Evolutionary conservation across 2,113 vertebrate genomes (phyloP), one percentile per base, ranked within the genome.

Genomic region (Ploceus nigricollis): DNA sequence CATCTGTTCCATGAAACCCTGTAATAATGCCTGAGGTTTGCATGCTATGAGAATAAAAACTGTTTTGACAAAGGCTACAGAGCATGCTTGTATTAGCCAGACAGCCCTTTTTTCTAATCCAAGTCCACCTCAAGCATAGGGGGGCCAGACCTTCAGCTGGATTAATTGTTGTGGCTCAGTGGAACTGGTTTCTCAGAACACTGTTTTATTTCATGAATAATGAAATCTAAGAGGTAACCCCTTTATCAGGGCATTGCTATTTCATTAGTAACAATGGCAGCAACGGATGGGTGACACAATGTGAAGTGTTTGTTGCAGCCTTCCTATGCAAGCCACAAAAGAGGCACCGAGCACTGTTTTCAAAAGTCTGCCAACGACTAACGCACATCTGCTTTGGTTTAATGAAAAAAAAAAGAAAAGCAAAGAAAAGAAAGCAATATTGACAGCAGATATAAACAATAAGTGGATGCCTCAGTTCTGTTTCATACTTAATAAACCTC

Each of bases 1-100:
- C 93, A 95, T 96, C 89, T 96, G 81, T 82, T 95, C 82, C 56
- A 87, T 87, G 84, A 68, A 94, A 91, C 82, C 93, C 63, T 89
- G 39, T 82, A 94, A 93, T 96, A 75, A 81, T 93, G 64, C 83
- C 88, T 91, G 91, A 96, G 79, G 79, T 95, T 79, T 96, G 48
- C 60, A 65, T 39, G 2, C 6, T 78, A 69, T 40, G 60, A 80
- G 73, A 69, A 53, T 93, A 94, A 94, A 94, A 91, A 95, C 95
- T 76, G 53, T 94, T 97, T 97, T 96, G 58, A 97, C 88, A 97
- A 94, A 93, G 94, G 73, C 89, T 78, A 64, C 76, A 87, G 85
- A 94, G 92, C 66, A 56, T 2, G 4, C 60, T 86, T 73, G 58
- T 85, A 37, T 86, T 63, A 94, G 58, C 73, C 93, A 94, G 87